phyloP scores from a whole-genome alignment of 2,797 vertebrate species.

The Enteromius radiatus region DNA sequence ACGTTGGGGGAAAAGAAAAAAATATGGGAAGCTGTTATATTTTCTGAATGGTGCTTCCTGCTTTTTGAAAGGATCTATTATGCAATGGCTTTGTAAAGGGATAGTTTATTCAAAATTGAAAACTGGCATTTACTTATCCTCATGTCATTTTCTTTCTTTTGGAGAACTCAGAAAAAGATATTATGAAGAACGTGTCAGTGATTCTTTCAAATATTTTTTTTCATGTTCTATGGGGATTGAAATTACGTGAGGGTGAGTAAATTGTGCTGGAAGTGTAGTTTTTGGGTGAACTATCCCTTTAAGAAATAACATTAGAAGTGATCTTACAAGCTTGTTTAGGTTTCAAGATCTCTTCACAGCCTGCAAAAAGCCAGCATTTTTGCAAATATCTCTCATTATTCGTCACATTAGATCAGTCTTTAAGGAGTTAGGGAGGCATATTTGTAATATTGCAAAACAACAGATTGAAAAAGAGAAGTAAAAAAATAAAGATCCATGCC shows the following conservation, averaged over 20 bases:
- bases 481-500: slow-evolving; percentile 68
- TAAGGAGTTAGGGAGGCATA: neutral
- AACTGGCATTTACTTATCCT: neutral
- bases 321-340: neutral
- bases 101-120: neutral
- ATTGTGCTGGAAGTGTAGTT: neutral
- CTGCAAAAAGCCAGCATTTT: neutral
- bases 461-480: slow-evolving; percentile 60
- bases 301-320: neutral
- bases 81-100: neutral
- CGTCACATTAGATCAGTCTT: neutral
- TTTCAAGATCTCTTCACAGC: neutral
- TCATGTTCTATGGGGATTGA: neutral
- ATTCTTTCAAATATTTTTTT: neutral
- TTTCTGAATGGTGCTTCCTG: neutral
- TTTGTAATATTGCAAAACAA: slow-evolving; percentile 53
- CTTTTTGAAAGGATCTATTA: neutral
- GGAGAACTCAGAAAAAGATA: neutral
- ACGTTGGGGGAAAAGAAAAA: neutral
- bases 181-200: neutral
- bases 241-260: neutral
- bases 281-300: neutral
- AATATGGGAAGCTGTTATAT: neutral
- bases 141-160: neutral
- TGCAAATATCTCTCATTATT: neutral